These are phyloP conservation scores for Anthophora plumipes DNA, from an alignment of 2,888 invertebrate genomes.

Conservation along the genomic window DNA sequence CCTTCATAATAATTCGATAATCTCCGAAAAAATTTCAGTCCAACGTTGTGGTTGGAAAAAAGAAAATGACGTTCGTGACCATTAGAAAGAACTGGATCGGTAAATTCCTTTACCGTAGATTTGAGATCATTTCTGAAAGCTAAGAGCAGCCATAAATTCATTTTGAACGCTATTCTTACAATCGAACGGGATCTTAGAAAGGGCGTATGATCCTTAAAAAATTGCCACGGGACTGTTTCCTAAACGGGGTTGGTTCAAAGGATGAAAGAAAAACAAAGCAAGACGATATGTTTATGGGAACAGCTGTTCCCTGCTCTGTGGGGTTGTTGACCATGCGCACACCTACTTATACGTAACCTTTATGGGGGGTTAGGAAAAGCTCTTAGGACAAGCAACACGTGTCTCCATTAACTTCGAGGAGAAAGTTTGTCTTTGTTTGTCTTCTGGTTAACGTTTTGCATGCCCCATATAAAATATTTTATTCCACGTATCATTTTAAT, in stretches of 20 bases:
- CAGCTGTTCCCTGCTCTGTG: conserved; percentile 50
- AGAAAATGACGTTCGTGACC: neutral
- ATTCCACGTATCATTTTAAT: neutral
- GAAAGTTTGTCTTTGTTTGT: neutral
- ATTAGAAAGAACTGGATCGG: neutral
- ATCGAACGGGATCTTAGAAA: neutral
- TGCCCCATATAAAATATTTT: neutral
- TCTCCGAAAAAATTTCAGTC: conserved; percentile 25
- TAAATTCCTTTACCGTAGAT: neutral
- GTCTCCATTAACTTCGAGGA: neutral
- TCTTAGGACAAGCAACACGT: conserved; percentile 56
- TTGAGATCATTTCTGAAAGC: neutral
- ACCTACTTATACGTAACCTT: conserved; percentile 30
- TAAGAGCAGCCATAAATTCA: neutral
- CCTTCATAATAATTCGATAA: conserved; percentile 41
- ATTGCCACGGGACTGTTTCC: neutral
- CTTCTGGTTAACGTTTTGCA: neutral
- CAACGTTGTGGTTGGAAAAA: neutral
- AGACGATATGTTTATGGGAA: conserved; percentile 51
- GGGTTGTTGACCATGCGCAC: conserved; percentile 51
- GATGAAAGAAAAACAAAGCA: conserved; percentile 15
- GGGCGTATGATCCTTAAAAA: too few species aligned
- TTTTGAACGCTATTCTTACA: too few species aligned
- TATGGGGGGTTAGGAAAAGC: conserved; percentile 8
- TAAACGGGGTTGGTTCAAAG: neutral